A percentile compares a stretch with the other conserved stretches of the same genome.
Evolutionary conservation across 2,113 vertebrate species (phyloP).

Genomic region (Apteryx owenii): DNA sequence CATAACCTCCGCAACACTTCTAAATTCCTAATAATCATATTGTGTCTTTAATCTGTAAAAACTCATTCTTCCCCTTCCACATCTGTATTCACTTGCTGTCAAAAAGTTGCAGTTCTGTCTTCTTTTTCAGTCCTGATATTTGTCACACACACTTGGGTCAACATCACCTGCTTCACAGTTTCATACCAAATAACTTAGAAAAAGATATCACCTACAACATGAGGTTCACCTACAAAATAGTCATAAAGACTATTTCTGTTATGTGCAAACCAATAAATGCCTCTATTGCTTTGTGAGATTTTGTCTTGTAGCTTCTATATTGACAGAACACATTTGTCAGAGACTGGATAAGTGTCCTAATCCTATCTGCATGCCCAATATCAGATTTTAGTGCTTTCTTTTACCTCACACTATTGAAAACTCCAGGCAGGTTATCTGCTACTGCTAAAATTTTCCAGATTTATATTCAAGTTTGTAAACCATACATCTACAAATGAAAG

Average conservation of each 20-base stretch:
- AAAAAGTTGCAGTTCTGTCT: neutral
- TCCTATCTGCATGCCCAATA: neutral
- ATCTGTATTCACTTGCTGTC: accelerated
- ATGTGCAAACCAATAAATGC: neutral
- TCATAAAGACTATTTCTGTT: neutral
- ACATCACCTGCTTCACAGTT: neutral
- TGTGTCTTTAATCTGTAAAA: neutral
- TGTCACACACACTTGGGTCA: neutral
- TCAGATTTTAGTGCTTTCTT: neutral
- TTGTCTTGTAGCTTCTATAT: neutral
- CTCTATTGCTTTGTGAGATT: neutral
- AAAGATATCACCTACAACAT: neutral
- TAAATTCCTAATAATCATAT: neutral
- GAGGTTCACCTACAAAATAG: neutral
- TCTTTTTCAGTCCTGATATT: neutral
- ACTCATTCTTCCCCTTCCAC: neutral
- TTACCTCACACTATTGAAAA: neutral
- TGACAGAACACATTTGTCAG: neutral
- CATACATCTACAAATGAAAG: neutral
- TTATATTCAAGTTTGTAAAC: neutral
- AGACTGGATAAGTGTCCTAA: neutral
- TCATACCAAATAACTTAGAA: neutral
- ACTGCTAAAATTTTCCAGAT: neutral
- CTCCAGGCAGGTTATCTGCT: neutral
- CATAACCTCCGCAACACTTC: neutral